phyloP scores from a whole-genome alignment of 35 echinoderm and acorn worm species.

The Acanthaster planci region DNA sequence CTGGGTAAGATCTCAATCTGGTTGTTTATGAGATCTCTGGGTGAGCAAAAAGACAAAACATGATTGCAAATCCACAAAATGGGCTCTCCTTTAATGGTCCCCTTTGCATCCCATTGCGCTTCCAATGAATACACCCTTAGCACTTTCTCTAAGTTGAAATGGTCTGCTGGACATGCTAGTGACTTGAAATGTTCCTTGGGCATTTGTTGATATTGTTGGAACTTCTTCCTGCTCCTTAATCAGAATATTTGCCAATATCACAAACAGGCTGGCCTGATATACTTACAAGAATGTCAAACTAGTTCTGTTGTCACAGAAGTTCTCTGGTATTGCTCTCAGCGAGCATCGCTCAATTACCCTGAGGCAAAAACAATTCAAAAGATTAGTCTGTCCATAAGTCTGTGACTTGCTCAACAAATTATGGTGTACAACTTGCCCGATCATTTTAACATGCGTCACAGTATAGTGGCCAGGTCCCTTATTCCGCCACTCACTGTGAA shows the following conservation, averaged over 20 bases:
- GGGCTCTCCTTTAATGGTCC: neutral
- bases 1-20: slow-evolving; percentile 51
- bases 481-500: too few relatives aligned
- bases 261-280: neutral
- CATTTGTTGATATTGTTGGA: too few relatives aligned
- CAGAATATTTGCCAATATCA: too few relatives aligned
- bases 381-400: too few relatives aligned
- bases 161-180: too few relatives aligned
- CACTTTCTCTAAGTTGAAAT: too few relatives aligned
- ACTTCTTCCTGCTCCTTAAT: too few relatives aligned
- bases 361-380: neutral
- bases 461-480: too few relatives aligned
- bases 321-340: slow-evolving; percentile 39
- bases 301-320: slow-evolving; percentile 45
- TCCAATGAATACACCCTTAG: neutral
- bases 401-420: too few relatives aligned
- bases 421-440: too few relatives aligned
- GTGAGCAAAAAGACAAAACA: slow-evolving; percentile 12
- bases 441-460: too few relatives aligned
- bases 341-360: slow-evolving; percentile 47
- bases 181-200: too few relatives aligned
- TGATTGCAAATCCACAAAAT: neutral
- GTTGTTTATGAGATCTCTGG: slow-evolving; percentile 77
- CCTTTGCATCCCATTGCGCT: neutral
- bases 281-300: slow-evolving; percentile 60